Evolutionary conservation across 2,113 vertebrate species (phyloP).

Genomic region (Callipepla squamata): DNA sequence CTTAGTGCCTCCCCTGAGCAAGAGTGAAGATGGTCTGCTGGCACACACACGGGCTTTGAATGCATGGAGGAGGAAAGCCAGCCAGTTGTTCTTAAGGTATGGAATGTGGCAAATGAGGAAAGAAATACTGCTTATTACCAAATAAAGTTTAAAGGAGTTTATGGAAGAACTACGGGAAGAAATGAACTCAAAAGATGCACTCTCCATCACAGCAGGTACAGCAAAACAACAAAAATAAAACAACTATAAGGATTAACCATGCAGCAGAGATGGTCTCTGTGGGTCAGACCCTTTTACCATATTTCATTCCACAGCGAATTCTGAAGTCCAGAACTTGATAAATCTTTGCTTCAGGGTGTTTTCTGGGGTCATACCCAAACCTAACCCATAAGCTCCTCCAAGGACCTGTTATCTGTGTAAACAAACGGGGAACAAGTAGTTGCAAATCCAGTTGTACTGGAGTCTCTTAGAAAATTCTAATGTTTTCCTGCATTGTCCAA

Average conservation of each 20-base stretch:
- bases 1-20: not conserved
- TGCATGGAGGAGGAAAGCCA: not conserved
- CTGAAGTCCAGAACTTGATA: slow-evolving; percentile 97
- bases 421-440: not conserved
- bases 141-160: not conserved
- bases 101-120: not conserved
- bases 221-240: slow-evolving; percentile 9
- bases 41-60: not conserved
- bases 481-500: not conserved
- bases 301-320: slow-evolving; percentile 94
- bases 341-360: slow-evolving; percentile 86
- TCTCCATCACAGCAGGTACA: not conserved
- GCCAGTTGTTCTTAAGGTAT: not conserved
- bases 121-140: not conserved
- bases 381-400: slow-evolving; percentile 98
- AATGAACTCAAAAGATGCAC: not conserved
- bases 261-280: slow-evolving; percentile 5
- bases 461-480: not conserved
- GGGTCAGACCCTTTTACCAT: slow-evolving; percentile 79
- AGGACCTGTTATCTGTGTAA: slow-evolving; percentile 91
- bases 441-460: not conserved
- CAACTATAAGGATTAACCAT: slow-evolving; percentile 18
- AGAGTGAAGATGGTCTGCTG: not conserved
- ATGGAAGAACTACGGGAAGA: not conserved
- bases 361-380: slow-evolving; percentile 92